phyloP scores from a whole-genome alignment of 2,113 vertebrate species.

The Phalacrocorax brasilianus region DNA sequence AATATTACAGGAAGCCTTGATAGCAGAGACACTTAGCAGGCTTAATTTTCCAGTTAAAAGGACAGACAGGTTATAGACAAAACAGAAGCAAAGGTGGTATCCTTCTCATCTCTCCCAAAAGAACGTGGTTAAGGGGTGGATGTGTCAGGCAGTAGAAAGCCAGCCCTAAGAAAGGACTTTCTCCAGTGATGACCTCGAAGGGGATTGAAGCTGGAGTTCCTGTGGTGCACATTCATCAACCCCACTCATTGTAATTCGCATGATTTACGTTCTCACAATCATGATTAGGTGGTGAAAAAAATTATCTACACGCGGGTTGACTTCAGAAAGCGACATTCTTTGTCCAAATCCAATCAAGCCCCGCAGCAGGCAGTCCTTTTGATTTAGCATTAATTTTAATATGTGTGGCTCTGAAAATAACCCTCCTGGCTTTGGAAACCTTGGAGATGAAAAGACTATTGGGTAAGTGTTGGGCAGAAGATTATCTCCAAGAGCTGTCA shows the following conservation, averaged over 20 bases:
- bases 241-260: not conserved
- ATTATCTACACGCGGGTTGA: not conserved
- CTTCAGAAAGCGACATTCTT: constrained; percentile 41
- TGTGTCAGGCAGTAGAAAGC: not conserved
- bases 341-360: constrained; percentile 53
- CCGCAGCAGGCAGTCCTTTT: not conserved
- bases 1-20: not conserved
- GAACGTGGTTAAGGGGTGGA: not conserved
- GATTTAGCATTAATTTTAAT: constrained; percentile 54
- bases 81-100: not conserved
- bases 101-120: not conserved
- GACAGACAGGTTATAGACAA: not conserved
- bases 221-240: constrained; percentile 36
- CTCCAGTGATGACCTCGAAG: not conserved
- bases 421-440: constrained; percentile 18
- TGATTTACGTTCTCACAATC: constrained; percentile 46
- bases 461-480: not conserved
- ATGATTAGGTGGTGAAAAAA: constrained; percentile 45
- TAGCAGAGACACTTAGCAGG: not conserved
- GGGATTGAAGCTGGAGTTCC: constrained; percentile 2
- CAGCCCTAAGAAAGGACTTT: not conserved
- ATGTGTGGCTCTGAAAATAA: not conserved
- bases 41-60: not conserved
- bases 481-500: not conserved
- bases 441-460: not conserved